These are phyloP conservation scores for Eupithecia dodoneata DNA, from an alignment of 2,888 invertebrate species.

Conservation along the genomic window DNA sequence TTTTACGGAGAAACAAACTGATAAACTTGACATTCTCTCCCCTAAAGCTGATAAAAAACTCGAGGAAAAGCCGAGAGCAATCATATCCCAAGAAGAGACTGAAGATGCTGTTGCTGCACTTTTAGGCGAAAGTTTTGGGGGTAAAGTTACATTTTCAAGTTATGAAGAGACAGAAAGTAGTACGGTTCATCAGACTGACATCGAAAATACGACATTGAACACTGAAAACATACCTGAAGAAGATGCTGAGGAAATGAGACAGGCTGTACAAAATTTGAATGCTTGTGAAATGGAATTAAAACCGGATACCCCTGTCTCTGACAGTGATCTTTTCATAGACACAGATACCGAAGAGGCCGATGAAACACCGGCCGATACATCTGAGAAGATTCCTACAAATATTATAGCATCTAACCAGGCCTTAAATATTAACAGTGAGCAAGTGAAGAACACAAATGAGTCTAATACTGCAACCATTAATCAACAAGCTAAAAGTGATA, in stretches of 20 bases:
- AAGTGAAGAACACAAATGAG: constrained; percentile 69
- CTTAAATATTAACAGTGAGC: constrained; percentile 55
- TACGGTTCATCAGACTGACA: constrained; percentile 70
- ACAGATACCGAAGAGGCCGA: constrained; percentile 92
- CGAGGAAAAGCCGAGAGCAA: constrained; percentile 91
- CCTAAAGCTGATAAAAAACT: constrained; percentile 82
- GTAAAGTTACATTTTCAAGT: constrained; percentile 83
- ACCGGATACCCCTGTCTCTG: constrained; percentile 93
- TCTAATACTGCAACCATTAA: constrained; percentile 33
- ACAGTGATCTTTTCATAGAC: constrained; percentile 92
- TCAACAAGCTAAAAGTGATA: constrained; percentile 30
- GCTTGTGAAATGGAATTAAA: constrained; percentile 89
- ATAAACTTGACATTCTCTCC: constrained; percentile 61
- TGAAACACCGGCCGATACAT: constrained; percentile 79
- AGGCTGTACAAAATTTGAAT: constrained; percentile 92
- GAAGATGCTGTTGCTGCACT: constrained; percentile 96
- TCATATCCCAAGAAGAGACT: constrained; percentile 96
- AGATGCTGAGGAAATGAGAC: constrained; percentile 92
- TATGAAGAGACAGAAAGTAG: constrained; percentile 81
- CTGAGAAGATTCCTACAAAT: constrained; percentile 70
- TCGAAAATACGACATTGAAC: constrained; percentile 72
- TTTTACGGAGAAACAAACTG: constrained; percentile 60
- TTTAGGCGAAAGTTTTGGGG: constrained; percentile 93
- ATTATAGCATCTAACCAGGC: constrained; percentile 69
- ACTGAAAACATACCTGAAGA: constrained; percentile 86